Percentiles rank a stretch among this genome's conserved stretches.
These are phyloP conservation scores for Sylvietta virens DNA, from an alignment of 2,113 vertebrate species.

Conservation along the genomic window DNA sequence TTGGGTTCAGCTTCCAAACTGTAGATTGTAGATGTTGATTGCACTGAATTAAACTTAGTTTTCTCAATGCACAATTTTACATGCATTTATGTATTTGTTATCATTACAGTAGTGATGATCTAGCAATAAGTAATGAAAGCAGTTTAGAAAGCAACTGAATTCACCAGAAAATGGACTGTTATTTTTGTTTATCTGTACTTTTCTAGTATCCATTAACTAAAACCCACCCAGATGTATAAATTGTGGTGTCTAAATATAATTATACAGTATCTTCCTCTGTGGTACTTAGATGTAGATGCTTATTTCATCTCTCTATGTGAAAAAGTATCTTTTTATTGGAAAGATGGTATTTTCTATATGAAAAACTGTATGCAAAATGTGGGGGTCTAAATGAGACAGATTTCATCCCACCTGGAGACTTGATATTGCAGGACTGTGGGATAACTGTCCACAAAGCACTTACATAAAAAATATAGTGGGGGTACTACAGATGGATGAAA, in stretches of 20 bases:
- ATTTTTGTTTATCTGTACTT: neutral
- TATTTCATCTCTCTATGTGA: neutral
- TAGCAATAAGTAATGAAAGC: neutral
- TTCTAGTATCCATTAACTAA: neutral
- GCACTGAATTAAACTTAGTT: neutral
- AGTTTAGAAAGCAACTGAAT: neutral
- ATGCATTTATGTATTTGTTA: neutral
- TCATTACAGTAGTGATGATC: neutral
- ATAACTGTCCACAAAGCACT: neutral
- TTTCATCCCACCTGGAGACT: neutral
- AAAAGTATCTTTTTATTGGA: neutral
- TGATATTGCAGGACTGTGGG: neutral
- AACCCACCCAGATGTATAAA: neutral
- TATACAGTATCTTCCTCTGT: neutral
- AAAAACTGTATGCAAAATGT: neutral
- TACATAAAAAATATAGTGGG: neutral
- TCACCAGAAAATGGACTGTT: neutral
- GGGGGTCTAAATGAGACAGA: neutral
- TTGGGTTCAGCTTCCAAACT: neutral
- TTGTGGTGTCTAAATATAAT: neutral
- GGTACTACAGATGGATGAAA: neutral
- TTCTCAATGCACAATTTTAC: neutral
- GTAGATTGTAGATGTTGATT: neutral
- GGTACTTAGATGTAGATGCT: neutral
- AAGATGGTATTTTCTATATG: neutral